Conservation (phyloP, 2,888 invertebrate genomes). For the Drosophila mercatorum region DNA sequence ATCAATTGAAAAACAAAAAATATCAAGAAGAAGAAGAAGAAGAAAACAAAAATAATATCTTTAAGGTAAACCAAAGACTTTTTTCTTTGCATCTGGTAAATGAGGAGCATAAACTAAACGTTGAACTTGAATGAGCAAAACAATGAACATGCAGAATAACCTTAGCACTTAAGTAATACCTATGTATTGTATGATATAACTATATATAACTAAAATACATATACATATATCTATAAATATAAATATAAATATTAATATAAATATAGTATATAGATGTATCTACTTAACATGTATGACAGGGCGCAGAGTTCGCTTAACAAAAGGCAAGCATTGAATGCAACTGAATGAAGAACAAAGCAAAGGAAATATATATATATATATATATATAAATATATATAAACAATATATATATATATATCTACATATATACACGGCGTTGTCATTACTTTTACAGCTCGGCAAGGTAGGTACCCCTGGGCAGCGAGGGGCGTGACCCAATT, state of each 20-base stretch:
- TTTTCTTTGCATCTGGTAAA: slow-evolving; percentile 80
- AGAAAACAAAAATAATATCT: slow-evolving; percentile 57
- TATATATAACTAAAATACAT: slow-evolving; percentile 42
- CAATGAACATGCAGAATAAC: slow-evolving; percentile 38
- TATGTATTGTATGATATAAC: slow-evolving; percentile 71
- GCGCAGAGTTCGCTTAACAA: slow-evolving; percentile 47
- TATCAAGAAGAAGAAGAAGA: slow-evolving; percentile 20
- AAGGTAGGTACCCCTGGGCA: slow-evolving; percentile 42
- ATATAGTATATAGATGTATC: slow-evolving; percentile 64
- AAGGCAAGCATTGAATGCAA: slow-evolving; percentile 73
- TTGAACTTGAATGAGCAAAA: slow-evolving; percentile 38
- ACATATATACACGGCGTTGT: slow-evolving; percentile 54
- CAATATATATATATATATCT: slow-evolving; percentile 30
- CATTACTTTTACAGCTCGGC: slow-evolving; percentile 59
- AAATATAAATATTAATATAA: slow-evolving; percentile 32
- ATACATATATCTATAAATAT: slow-evolving; percentile 36
- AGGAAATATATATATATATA: slow-evolving; percentile 69
- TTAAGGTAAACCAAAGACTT: slow-evolving; percentile 84
- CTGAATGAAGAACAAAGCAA: slow-evolving; percentile 67
- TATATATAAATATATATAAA: slow-evolving; percentile 58
- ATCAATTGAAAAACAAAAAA: slow-evolving; percentile 16
- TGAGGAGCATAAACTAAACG: slow-evolving; percentile 55
- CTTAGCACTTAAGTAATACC: slow-evolving; percentile 61
- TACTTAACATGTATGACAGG: slow-evolving; percentile 60
- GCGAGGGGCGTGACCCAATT: slow-evolving; percentile 66